A percentile compares a stretch with the other conserved stretches of the same genome.
Evolutionary conservation across 2,888 invertebrate genomes (phyloP).

Genomic region (Metalampra italica): DNA sequence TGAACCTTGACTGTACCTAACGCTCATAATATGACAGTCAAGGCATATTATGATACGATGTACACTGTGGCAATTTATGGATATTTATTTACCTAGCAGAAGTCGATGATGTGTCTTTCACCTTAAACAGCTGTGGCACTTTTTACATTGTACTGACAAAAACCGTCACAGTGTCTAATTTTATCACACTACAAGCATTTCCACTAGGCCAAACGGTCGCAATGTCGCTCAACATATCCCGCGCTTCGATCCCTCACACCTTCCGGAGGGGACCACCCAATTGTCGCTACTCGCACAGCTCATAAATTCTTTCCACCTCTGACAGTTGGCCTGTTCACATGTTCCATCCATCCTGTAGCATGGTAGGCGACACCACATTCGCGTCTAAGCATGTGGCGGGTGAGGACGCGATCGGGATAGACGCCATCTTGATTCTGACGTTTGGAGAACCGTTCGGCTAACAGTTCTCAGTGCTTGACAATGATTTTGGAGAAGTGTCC

Average conservation of each 20-base stretch:
- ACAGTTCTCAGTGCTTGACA: conserved; percentile 18
- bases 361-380: conserved; percentile 37
- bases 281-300: conserved; percentile 30
- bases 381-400: conserved; percentile 54
- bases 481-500: conserved; percentile 31
- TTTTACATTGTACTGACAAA: too few species aligned
- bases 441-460: conserved; percentile 12
- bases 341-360: conserved; percentile 41
- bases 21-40: too few species aligned
- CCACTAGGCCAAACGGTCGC: conserved; percentile 16
- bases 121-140: too few species aligned
- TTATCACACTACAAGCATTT: not conserved
- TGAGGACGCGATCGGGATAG: conserved; percentile 44
- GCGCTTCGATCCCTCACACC: conserved; percentile 21
- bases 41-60: too few species aligned
- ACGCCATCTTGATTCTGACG: conserved; percentile 37
- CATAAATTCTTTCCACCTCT: conserved; percentile 74
- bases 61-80: too few species aligned
- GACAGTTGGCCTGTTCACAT: conserved; percentile 66
- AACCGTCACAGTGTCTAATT: too few species aligned
- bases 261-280: conserved; percentile 59
- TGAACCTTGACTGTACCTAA: too few species aligned
- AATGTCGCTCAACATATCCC: conserved; percentile 28
- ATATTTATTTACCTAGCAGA: too few species aligned
- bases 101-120: too few species aligned